phyloP scores from a whole-genome alignment of 2,113 vertebrate species.

The Physeter macrocephalus region DNA sequence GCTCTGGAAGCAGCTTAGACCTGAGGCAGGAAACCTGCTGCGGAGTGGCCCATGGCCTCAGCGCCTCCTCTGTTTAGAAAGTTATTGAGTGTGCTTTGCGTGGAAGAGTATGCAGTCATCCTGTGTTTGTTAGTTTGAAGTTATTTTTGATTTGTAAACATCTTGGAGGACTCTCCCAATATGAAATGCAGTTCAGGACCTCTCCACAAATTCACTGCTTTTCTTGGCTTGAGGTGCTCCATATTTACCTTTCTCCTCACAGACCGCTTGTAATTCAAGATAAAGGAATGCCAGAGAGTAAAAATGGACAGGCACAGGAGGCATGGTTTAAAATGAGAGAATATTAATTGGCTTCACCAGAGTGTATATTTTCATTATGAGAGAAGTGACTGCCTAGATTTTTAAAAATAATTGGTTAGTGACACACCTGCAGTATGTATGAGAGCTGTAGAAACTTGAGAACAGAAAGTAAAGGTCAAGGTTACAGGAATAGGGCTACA shows the following conservation, averaged over 20 bases:
- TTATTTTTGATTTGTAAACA: background rate
- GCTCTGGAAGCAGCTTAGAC: background rate
- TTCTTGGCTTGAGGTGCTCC: background rate
- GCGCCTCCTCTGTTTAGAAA: background rate
- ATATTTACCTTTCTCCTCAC: background rate
- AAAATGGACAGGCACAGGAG: background rate
- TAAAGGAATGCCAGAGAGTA: background rate
- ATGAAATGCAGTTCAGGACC: background rate
- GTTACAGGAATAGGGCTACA: background rate
- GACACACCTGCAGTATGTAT: background rate
- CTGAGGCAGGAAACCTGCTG: background rate
- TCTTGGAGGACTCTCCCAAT: background rate
- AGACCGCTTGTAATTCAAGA: conserved; percentile 36
- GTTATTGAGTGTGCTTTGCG: background rate
- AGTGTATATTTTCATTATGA: conserved; percentile 12
- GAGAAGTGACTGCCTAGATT: conserved; percentile 9
- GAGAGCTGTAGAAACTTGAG: background rate
- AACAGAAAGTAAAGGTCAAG: conserved; percentile 5
- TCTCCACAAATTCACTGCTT: background rate
- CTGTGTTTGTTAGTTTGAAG: background rate
- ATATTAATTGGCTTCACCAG: conserved; percentile 39
- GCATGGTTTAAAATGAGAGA: conserved; percentile 30
- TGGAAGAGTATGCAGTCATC: background rate
- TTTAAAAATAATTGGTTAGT: background rate
- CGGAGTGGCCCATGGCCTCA: background rate